Conservation (phyloP, 2,113 vertebrate genomes). For the Xenus cinereus region DNA sequence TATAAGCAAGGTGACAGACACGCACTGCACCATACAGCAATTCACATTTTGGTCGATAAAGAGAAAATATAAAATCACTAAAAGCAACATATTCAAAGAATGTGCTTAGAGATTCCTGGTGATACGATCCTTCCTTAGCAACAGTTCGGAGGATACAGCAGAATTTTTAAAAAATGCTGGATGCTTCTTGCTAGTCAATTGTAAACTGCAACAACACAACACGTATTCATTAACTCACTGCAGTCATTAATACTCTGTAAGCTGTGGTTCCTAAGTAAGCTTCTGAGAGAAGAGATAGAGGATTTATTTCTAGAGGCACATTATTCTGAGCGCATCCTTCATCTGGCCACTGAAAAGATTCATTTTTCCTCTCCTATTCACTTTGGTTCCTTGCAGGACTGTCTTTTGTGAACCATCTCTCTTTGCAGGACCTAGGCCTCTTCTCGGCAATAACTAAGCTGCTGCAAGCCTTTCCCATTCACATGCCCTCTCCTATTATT, state of each 20-base stretch:
- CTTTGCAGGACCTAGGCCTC: neutral
- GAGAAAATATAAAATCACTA: neutral
- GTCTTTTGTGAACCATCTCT: neutral
- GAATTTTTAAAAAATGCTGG: neutral
- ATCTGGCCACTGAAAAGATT: neutral
- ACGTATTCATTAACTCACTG: neutral
- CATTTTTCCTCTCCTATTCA: constrained; percentile 4
- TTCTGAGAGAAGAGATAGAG: neutral
- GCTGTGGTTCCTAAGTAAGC: neutral
- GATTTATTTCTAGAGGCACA: constrained; percentile 8
- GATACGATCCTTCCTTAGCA: neutral
- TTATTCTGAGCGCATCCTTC: neutral
- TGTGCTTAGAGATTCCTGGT: neutral
- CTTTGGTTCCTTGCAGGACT: neutral
- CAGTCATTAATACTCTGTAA: neutral
- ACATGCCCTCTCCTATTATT: neutral
- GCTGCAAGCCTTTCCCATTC: neutral
- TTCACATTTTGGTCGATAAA: neutral
- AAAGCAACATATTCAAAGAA: neutral
- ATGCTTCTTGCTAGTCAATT: neutral
- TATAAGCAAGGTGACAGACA: neutral
- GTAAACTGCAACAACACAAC: neutral
- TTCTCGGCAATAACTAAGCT: neutral
- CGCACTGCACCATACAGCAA: neutral
- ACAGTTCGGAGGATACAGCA: neutral